Base-by-base conservation (phyloP, 2,888 invertebrate genomes). In the Pocota personata region DNA sequence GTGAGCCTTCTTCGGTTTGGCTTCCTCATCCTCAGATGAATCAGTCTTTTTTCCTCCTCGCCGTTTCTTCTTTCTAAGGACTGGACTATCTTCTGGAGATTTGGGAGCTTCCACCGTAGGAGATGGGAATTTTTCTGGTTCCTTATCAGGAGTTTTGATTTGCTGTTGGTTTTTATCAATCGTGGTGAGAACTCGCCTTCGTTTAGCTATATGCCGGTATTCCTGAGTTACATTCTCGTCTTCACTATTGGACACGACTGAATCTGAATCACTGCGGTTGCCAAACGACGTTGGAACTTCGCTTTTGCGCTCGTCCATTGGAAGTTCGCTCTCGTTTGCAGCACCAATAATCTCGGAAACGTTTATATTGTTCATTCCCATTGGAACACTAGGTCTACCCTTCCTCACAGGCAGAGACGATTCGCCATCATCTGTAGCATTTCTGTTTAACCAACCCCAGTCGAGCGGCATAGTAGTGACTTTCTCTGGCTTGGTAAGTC, bases 191-290 rank as follows among this genome's bases (percentile, higher is more conserved):
- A 93, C 73, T 90, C 93, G 93, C 67, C 93, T 93, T 88, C 94
- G 93, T 88, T 95, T 95, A 0, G 94, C 93, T 40, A 94, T 93
- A 60, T 95, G 95, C 88, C 94, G 93, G 88, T 94, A 92, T 86
- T 94, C 93, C 24, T 89, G 87, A 4, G 87, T 79, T n/a, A 89
- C 88, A 2, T 82, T 79, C 89, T 95, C 95, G 43, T 95, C 94
- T 88, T 95, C 96, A 92, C 96, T 96, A 88, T 95, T 95, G 12
- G 92, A 94, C 67, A 95, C 93, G 80, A 95, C 93, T 90, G 97
- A 97, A 88, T 96, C 96, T 89, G 94, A 95, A 88, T 96, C 95
- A 27, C 88, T 58, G 3, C 16, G 82, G 4, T 3, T n/a, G 0
- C 27, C 52, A 8, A 57, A 14, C 0, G 43, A 16, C 1, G 24